Base-by-base conservation (phyloP, 2,113 vertebrate species). In the Leucoraja erinaceus region DNA sequence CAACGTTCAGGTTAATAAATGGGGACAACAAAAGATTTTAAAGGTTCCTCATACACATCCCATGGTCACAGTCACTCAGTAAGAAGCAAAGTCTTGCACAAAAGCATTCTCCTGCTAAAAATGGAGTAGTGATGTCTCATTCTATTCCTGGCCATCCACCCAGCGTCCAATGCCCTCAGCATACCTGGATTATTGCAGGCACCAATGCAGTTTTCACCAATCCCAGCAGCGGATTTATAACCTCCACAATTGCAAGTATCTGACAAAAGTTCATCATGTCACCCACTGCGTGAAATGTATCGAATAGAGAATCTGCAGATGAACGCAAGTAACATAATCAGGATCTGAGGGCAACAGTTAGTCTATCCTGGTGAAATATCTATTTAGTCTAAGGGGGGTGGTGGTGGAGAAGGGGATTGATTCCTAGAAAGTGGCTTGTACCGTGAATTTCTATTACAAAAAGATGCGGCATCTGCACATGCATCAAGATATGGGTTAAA, bases 221-320 rank as follows among this genome's bases (percentile, higher is more conserved):
- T 77, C 98, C 98, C 94, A 98, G 96, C 0, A 97, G 96, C 47
- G 97, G 97, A 77, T 99, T 98, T 93, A 99, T 93, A 22, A 98
- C 96, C 94, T 99, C 98, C 93, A 98, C 96, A 28, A 95, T 38
- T 16, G 98, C 96, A 95, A 99, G 94, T 94, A 96, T 97, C 95
- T 99, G 98, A 95, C 98, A 99, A 96, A 99, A 98, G 95, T 98
- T 98, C 98, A 99, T 98, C 96, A 98, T 96, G 75, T 98, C 97
- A 72, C 97, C 96, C 93, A 97, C 97, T 0, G 96, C 96, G 95
- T 98, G 97, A 94, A 98, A 99, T 0, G 98, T 99, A 93, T 98
- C 98, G 2, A 98, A 98, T 94, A 99, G 97, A 38, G 97, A 99
- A 95, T 99, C 98, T 99, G 94, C 5, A 72, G 93, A 93, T 70